A percentile compares a stretch with the other conserved stretches of the same genome.
Evolutionary conservation across 2,113 vertebrate species (phyloP).

Genomic region (Rhabdornis inornatus): DNA sequence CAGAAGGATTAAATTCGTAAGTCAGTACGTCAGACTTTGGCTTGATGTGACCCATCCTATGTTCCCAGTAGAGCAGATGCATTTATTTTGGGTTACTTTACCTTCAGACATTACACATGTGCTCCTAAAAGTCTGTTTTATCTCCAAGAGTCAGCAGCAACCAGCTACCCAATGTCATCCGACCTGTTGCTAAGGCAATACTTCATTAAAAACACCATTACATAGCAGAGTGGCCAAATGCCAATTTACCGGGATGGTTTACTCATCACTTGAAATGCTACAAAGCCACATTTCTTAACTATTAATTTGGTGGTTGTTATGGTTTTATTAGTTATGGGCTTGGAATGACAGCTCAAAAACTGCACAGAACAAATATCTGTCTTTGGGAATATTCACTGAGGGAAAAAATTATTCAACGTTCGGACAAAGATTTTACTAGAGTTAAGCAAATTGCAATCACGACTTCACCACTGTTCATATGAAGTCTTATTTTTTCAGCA

Average conservation of each 20-base stretch:
- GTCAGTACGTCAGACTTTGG: slow-evolving; percentile 29
- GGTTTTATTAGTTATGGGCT: neutral
- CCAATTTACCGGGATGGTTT: slow-evolving; percentile 40
- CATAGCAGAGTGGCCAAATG: neutral
- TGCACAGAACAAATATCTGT: neutral
- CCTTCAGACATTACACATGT: slow-evolving; percentile 59
- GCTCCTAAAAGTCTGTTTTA: slow-evolving; percentile 58
- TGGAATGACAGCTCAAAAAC: slow-evolving; percentile 41
- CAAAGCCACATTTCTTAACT: slow-evolving; percentile 25
- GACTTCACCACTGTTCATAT: neutral
- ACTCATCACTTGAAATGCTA: slow-evolving; percentile 35
- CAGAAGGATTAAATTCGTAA: neutral
- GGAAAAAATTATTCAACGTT: slow-evolving; percentile 10
- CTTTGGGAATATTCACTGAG: neutral
- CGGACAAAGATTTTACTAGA: neutral
- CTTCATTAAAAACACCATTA: slow-evolving; percentile 35
- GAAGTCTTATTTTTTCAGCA: neutral
- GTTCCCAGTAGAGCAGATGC: neutral
- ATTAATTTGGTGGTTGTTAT: slow-evolving; percentile 43
- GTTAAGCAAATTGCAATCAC: neutral
- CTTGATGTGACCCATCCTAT: neutral
- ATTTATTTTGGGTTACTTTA: slow-evolving; percentile 51
- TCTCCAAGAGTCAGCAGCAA: slow-evolving; percentile 56
- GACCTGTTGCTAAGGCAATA: slow-evolving; percentile 47
- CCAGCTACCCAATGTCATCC: slow-evolving; percentile 33